These are phyloP conservation scores for Dendrophyllia cribrosa DNA, from an alignment of 64 coral and sea anemone genomes.

Conservation along the genomic window DNA sequence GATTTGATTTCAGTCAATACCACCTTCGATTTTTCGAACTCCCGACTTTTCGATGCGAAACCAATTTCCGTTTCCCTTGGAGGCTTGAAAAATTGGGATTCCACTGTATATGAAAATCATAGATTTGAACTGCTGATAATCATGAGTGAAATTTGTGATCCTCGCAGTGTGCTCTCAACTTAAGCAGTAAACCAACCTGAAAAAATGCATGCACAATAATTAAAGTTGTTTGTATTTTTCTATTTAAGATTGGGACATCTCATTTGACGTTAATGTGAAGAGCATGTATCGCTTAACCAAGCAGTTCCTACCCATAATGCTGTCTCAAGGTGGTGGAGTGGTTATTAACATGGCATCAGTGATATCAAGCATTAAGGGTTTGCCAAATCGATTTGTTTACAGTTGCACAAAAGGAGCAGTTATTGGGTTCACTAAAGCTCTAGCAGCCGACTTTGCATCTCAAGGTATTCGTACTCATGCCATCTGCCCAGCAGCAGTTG, in stretches of 20 bases:
- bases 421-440: conserved; percentile 78
- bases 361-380: conserved; percentile 71
- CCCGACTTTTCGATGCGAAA: no score
- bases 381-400: conserved; percentile 68
- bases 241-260: conserved; percentile 74
- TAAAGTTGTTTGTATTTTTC: not conserved
- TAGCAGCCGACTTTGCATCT: conserved; percentile 74
- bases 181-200: no score
- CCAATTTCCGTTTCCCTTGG: no score
- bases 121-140: no score
- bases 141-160: no score
- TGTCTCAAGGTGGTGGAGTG: conserved; percentile 54
- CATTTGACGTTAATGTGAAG: conserved; percentile 88
- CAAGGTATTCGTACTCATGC: conserved; percentile 81
- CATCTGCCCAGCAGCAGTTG: conserved; percentile 75
- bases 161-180: no score
- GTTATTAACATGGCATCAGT: conserved; percentile 93
- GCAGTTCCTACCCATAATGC: conserved; percentile 87
- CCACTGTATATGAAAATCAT: no score
- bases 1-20: no score
- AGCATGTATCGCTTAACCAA: conserved; percentile 80
- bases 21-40: no score
- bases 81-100: no score
- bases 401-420: conserved; percentile 81
- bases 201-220: no score